Evolutionary conservation across 2,113 vertebrate genomes (phyloP).

Genomic region (Colaptes auratus): DNA sequence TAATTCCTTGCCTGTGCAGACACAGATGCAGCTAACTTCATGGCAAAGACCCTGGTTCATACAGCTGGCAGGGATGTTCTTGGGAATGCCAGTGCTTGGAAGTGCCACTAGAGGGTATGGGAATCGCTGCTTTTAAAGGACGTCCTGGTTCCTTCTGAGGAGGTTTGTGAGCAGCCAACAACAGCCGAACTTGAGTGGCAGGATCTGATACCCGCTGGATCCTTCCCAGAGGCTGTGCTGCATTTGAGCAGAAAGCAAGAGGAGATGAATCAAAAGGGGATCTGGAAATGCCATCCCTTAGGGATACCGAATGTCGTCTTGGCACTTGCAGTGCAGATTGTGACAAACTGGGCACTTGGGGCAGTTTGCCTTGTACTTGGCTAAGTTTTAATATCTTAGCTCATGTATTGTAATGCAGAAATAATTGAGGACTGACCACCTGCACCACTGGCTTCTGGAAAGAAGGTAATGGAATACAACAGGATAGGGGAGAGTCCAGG

Average conservation of each 20-base stretch:
- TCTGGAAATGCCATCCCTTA: background rate
- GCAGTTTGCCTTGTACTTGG: background rate
- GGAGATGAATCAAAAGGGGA: background rate
- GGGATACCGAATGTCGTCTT: background rate
- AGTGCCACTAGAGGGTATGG: slow-evolving; percentile 47
- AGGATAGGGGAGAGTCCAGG: fast-evolving
- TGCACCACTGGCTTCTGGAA: background rate
- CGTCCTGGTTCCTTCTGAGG: background rate
- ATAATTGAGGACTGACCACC: background rate
- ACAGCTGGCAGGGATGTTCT: background rate
- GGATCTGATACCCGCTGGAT: background rate
- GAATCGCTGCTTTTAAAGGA: background rate
- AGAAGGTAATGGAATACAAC: background rate
- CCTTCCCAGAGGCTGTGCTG: background rate
- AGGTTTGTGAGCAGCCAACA: background rate
- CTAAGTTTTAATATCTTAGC: background rate
- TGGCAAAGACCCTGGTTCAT: background rate
- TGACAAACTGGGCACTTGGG: background rate
- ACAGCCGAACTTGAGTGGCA: background rate
- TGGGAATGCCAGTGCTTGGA: background rate
- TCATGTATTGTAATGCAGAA: background rate
- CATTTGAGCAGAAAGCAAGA: background rate
- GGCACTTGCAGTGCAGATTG: background rate
- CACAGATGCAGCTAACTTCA: background rate
- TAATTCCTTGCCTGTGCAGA: background rate